Base-by-base conservation (phyloP, 2,797 vertebrate species). In the Micromesistius poutassou region DNA sequence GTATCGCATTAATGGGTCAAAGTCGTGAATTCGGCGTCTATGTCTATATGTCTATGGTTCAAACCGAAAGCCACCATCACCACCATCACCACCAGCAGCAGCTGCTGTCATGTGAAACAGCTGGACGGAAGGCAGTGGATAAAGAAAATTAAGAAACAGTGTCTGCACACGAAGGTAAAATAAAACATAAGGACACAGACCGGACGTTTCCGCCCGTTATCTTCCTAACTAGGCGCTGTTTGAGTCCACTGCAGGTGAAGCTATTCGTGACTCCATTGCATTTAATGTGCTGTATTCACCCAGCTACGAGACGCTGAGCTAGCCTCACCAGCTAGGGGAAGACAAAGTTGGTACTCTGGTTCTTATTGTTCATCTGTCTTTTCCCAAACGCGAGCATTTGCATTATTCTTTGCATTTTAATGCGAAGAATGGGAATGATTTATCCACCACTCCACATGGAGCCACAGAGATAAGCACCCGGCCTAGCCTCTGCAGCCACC, bases 71-170 rank as follows among this genome's bases (percentile, higher is more conserved):
- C 78, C 10, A 38, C 79, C 78, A 30, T 16, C 68, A 71, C 25
- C 68, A 71, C 13, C 28, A 75, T 31, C 77, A 83, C 83, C 79
- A 75, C 30, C 77, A 83, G 83, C 83, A 75, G 35, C 77, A 83
- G 83, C 83, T 88, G 89, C 91, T 92, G 92, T 92, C 91, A 91
- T 93, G 91, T 90, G 91, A 93, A 93, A 91, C 91, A 93, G 91
- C 91, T 92, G 91, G 86, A 79, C 83, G 89, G 83, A 74, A 91
- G 88, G 89, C 89, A 89, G 87, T 70, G 76, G 85, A 91, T 86
- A 84, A 88, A 92, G 88, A 90, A 89, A 87, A 86, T 82, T 80
- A 85, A 78, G 76, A 72, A 76, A 25, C 74, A 66, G 77, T 80
- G 30, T 89, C 77, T 87, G 40, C 76, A 42, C 30, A 81, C 74